These are phyloP conservation scores for Salvelinus namaycush DNA, from an alignment of 2,113 vertebrate species.

Conservation along the genomic window DNA sequence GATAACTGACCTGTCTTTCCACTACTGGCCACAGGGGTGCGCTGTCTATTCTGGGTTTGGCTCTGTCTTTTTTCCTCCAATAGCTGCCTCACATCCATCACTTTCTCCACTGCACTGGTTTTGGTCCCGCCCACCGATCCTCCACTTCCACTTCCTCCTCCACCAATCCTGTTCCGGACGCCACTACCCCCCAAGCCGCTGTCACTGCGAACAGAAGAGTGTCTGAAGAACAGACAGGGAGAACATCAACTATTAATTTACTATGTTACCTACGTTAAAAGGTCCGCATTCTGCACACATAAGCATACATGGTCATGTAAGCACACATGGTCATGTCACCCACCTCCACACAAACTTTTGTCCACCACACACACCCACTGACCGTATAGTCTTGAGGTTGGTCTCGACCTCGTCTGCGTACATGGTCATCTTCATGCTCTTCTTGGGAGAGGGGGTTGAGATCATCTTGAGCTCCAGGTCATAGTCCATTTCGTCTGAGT, in stretches of 20 bases:
- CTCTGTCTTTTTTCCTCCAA: conserved; percentile 92
- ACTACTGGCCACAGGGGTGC: conserved; percentile 44
- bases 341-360: too few relatives aligned
- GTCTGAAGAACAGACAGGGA: conserved; percentile 60
- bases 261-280: neutral
- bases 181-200: conserved; percentile 69
- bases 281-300: neutral
- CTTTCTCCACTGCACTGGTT: conserved; percentile 73
- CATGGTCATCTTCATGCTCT: conserved; percentile 99
- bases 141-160: conserved; percentile 43
- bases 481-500: conserved; percentile 98
- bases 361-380: conserved; percentile 27
- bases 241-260: neutral
- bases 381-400: conserved; percentile 91
- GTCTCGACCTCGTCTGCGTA: conserved; percentile 95
- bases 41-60: conserved; percentile 66
- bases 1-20: conserved; percentile 81
- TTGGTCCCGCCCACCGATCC: conserved; percentile 65
- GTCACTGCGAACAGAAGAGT: conserved; percentile 82
- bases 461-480: conserved; percentile 99
- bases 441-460: conserved; percentile 95
- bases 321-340: too few relatives aligned
- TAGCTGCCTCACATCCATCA: conserved; percentile 88
- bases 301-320: neutral
- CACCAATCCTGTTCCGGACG: conserved; percentile 85